A percentile compares a stretch with the other conserved stretches of the same genome.
Conservation (phyloP, 2,113 vertebrate genomes). For the Rhizomys pruinosus region DNA sequence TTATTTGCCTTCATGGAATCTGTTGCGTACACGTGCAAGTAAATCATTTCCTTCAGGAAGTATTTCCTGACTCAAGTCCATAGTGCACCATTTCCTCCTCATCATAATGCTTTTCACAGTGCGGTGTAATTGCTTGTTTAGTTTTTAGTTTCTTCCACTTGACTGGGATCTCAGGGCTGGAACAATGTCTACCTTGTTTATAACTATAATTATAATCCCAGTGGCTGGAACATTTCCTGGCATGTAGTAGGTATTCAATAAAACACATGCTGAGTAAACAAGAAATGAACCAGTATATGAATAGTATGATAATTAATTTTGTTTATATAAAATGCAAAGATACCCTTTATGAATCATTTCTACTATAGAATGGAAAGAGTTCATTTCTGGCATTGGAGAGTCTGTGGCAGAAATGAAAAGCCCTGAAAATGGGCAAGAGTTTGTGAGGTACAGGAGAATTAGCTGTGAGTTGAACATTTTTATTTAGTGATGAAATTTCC, state of each 20-base stretch:
- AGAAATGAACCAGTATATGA: neutral
- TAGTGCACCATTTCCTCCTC: neutral
- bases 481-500: slow-evolving; percentile 36
- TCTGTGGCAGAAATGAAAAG: neutral
- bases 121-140: slow-evolving; percentile 35
- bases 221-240: neutral
- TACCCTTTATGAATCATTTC: neutral
- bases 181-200: slow-evolving; percentile 29
- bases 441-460: neutral
- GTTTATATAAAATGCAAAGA: neutral
- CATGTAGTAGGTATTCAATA: slow-evolving; percentile 35
- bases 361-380: neutral
- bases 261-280: slow-evolving; percentile 27
- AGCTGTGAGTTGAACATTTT: neutral
- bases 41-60: slow-evolving; percentile 44
- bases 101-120: neutral
- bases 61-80: neutral
- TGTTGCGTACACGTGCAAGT: neutral
- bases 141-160: slow-evolving; percentile 52
- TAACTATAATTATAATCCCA: slow-evolving; percentile 44
- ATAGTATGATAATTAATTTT: neutral
- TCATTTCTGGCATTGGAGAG: neutral
- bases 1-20: neutral
- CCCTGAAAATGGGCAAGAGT: neutral
- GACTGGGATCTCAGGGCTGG: neutral